Conservation (phyloP, 1,140 invertebrate genomes). For the Elymnias hypermnestra region DNA sequence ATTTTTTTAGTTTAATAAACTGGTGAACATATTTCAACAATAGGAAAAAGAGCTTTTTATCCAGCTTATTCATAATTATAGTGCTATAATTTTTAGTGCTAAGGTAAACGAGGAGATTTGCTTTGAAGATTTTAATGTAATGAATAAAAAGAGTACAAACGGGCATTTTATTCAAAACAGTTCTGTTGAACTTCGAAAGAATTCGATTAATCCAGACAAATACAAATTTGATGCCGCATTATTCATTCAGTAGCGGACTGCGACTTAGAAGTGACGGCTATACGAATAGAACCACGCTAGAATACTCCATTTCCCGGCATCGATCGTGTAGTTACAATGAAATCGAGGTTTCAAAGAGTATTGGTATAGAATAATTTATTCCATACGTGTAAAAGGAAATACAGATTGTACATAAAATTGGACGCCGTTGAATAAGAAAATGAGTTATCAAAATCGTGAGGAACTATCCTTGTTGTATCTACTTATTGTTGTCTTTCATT, state of each 20-base stretch:
- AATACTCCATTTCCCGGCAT: constrained; percentile 6
- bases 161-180: too few species aligned
- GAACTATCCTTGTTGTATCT: too few species aligned
- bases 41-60: too few species aligned
- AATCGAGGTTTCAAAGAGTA: constrained; percentile 16
- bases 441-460: not conserved
- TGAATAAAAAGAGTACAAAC: too few species aligned
- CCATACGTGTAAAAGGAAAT: constrained; percentile 19
- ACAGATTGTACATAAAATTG: constrained; percentile 14
- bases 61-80: too few species aligned
- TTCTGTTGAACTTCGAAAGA: too few species aligned
- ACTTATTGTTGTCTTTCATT: too few species aligned
- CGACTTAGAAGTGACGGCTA: constrained; percentile 9
- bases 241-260: constrained; percentile 43
- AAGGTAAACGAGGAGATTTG: too few species aligned
- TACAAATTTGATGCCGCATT: constrained; percentile 31
- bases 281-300: constrained; percentile 7
- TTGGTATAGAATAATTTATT: constrained; percentile 19
- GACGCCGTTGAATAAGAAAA: constrained; percentile 5
- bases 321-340: constrained; percentile 17
- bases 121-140: too few species aligned
- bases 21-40: too few species aligned
- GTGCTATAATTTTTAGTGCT: too few species aligned
- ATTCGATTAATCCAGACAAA: not conserved
- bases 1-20: too few species aligned